phyloP scores from a whole-genome alignment of 2,113 vertebrate genomes.

The Atrichornis clamosus region DNA sequence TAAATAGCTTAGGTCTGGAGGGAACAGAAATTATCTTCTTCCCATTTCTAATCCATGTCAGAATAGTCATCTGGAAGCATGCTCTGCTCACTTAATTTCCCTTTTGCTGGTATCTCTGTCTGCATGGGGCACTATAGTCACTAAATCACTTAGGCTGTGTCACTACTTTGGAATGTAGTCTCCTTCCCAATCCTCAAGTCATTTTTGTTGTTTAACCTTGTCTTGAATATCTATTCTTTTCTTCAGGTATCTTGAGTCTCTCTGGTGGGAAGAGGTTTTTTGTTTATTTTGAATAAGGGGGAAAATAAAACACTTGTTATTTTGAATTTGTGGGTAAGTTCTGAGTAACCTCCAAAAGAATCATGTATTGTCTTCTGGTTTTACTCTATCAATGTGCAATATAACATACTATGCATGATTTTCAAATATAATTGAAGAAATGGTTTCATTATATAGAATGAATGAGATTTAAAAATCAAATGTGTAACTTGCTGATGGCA shows the following conservation, averaged over 20 bases:
- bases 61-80: neutral
- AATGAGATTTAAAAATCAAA: neutral
- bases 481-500: rapidly evolving
- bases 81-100: neutral
- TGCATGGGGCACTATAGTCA: neutral
- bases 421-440: neutral
- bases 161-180: neutral
- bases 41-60: neutral
- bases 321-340: neutral
- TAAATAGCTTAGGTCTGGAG: neutral
- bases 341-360: neutral
- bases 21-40: neutral
- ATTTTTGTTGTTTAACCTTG: neutral
- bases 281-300: neutral
- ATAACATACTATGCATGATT: neutral
- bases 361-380: neutral
- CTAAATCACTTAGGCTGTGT: neutral
- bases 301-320: neutral
- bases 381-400: neutral
- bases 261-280: neutral
- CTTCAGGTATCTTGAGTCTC: neutral
- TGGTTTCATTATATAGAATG: neutral
- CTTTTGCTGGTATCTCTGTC: neutral
- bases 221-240: neutral
- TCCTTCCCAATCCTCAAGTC: neutral